Conservation (phyloP, 2,113 vertebrate species). For the Brachyhypopomus gauderio region DNA sequence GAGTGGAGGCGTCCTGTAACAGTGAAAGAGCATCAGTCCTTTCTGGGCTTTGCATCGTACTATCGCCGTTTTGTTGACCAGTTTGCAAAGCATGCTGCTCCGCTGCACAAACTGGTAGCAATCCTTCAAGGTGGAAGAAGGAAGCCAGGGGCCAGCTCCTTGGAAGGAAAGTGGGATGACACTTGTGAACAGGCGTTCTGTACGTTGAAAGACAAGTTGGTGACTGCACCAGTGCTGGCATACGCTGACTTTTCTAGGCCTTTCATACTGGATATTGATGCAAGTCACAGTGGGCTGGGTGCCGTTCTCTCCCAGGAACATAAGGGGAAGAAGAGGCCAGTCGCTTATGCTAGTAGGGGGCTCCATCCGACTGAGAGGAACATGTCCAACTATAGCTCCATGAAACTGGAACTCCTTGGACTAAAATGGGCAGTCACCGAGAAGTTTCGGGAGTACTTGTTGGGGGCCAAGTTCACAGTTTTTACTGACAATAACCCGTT, state of each 20-base stretch:
- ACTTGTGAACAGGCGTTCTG: neutral
- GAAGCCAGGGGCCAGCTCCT: too few relatives aligned
- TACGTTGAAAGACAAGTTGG: neutral
- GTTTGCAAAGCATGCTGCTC: neutral
- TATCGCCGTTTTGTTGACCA: neutral
- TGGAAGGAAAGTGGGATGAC: neutral
- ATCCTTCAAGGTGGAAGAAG: neutral
- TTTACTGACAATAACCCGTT: constrained; percentile 11
- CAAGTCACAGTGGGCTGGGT: neutral
- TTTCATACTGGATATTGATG: neutral
- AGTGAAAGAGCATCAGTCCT: neutral
- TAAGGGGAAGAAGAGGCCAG: neutral
- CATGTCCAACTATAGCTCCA: neutral
- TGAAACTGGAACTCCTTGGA: neutral
- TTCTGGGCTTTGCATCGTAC: neutral
- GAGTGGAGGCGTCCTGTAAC: too few relatives aligned
- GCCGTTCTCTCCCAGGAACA: neutral
- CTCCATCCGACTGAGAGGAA: neutral
- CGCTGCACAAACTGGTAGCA: neutral
- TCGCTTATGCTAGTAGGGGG: neutral
- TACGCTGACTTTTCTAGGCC: neutral
- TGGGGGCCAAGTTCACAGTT: neutral
- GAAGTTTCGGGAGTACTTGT: neutral
- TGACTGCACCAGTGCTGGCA: neutral
- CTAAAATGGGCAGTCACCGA: neutral